phyloP scores from a whole-genome alignment of 2,888 invertebrate genomes.

The Laspeyria flexula region DNA sequence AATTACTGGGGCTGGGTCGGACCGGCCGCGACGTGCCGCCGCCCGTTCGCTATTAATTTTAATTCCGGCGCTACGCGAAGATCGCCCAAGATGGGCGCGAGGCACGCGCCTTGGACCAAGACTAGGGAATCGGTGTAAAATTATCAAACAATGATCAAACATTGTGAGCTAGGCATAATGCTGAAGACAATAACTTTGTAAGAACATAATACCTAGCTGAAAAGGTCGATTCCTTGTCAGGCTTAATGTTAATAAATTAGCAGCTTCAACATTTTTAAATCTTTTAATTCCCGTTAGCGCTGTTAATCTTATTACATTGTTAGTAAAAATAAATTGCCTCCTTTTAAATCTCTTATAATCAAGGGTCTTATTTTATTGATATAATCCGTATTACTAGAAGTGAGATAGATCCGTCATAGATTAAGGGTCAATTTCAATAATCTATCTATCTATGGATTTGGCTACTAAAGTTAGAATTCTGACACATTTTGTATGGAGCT shows the following conservation, averaged over 20 bases:
- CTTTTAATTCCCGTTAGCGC: too few species aligned
- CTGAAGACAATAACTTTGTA: not conserved
- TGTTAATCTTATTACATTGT: too few species aligned
- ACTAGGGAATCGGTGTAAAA: slow-evolving; percentile 44
- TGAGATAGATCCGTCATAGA: too few species aligned
- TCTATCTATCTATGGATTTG: too few species aligned
- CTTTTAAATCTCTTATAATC: too few species aligned
- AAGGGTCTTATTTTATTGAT: too few species aligned
- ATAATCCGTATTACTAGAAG: too few species aligned
- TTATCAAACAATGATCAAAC: slow-evolving; percentile 33
- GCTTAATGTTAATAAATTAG: not conserved
- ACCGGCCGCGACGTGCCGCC: slow-evolving; percentile 66
- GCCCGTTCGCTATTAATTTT: slow-evolving; percentile 82
- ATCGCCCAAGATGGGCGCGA: slow-evolving; percentile 74
- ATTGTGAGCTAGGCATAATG: not conserved
- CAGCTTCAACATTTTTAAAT: too few species aligned
- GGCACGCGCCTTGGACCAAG: slow-evolving; percentile 68
- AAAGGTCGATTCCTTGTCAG: not conserved
- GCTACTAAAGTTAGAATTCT: too few species aligned
- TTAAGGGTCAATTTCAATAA: too few species aligned
- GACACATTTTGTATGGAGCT: too few species aligned
- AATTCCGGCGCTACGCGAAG: slow-evolving; percentile 79
- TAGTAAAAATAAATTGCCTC: too few species aligned
- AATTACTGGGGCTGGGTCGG: slow-evolving; percentile 75
- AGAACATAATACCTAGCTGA: not conserved